phyloP scores from a whole-genome alignment of 1,140 invertebrate species.

The Cotesia typhae region DNA sequence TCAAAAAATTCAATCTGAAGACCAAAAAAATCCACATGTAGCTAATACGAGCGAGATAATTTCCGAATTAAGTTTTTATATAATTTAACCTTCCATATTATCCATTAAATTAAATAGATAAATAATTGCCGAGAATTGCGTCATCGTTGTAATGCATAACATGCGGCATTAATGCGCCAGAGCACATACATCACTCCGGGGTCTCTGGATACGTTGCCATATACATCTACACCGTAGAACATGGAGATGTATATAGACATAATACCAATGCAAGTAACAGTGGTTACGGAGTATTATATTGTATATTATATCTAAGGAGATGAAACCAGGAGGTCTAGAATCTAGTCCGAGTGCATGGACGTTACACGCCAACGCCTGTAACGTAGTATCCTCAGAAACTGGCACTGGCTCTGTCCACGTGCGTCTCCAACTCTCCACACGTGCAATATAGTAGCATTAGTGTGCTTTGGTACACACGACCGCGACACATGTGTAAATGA shows the following conservation, averaged over 20 bases:
- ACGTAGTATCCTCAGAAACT: neutral
- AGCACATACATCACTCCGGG: slow-evolving; percentile 53
- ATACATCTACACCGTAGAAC: too few species aligned
- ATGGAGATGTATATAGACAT: too few species aligned
- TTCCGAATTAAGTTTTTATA: too few species aligned
- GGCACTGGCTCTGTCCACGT: slow-evolving; percentile 13
- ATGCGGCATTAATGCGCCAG: slow-evolving; percentile 48
- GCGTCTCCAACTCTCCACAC: slow-evolving; percentile 14
- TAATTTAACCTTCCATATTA: neutral
- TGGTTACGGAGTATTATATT: too few species aligned
- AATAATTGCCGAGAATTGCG: slow-evolving; percentile 59
- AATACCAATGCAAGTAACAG: slow-evolving; percentile 12
- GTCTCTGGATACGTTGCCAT: too few species aligned
- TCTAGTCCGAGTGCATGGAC: slow-evolving; percentile 7
- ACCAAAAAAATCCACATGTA: too few species aligned
- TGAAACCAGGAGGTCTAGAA: slow-evolving; percentile 39
- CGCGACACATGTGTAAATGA: slow-evolving; percentile 12
- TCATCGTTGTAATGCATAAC: slow-evolving; percentile 45
- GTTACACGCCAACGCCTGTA: slow-evolving; percentile 11
- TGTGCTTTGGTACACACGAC: slow-evolving; percentile 7
- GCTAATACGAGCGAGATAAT: too few species aligned
- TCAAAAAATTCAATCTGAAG: too few species aligned
- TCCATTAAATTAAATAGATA: slow-evolving; percentile 45
- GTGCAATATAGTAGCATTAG: neutral
- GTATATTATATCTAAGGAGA: slow-evolving; percentile 49